Base-by-base conservation (phyloP, 2,113 vertebrate species). In the Phalacrocorax pelagicus region DNA sequence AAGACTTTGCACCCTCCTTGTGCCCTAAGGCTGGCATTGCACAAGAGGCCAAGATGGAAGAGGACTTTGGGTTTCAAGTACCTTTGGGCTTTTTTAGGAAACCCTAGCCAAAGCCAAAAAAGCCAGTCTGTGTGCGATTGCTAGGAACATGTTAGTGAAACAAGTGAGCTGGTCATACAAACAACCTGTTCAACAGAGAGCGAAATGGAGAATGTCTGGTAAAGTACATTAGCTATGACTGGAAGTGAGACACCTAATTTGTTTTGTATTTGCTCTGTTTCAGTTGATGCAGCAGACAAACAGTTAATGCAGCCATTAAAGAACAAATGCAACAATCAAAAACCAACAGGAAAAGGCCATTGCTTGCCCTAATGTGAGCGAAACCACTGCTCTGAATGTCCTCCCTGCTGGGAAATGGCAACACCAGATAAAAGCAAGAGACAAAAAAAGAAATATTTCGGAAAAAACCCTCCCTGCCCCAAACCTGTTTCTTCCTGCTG, bases 341-440 rank as follows among this genome's bases (percentile, higher is more conserved):
- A 95, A 79, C 12, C 62, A 73, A 95, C 90, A 96, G 89, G 91
- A 95, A 97, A 96, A 94, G 85, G 81, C 81, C 84, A 94, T 29
- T 18, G 2, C 46, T 85, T 92, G 81, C 87, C 62, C 70, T 80
- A 88, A 80, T 36, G 44, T 58, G 47, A 88, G n/a, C 5, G 1
- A 87, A 93, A 83, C 55, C 42, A 67, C 19, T 51, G 58, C 78
- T 5, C 49, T 44, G 91, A 84, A 85, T 2, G 0, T 55, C 51
- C 81, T 82, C 89, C 81, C 91, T 83, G 78, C 59, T 95, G 91
- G 63, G 71, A 91, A 59, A 38, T 58, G 81, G 78, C 42, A 90
- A 58, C 32, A 46, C 10, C 49, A 96, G 96, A 96, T 93, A 95
- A 95, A 93, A 93, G 24, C 62, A 82, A 88, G 34, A 1, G 87